phyloP scores from a whole-genome alignment of 2,888 invertebrate species.

The Mongoloraphidia duomilia region DNA sequence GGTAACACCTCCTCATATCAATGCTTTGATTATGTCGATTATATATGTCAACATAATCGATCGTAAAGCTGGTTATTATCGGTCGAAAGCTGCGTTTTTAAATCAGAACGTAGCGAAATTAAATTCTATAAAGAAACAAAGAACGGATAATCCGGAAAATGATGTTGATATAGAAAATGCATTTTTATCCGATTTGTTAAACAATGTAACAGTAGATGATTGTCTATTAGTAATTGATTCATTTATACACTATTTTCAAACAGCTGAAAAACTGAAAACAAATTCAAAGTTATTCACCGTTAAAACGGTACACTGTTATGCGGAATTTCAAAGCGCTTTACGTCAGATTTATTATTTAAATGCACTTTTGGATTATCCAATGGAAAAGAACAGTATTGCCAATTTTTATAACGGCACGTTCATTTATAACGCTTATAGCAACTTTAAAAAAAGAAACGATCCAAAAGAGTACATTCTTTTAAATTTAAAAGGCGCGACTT shows the following conservation, averaged over 20 bases:
- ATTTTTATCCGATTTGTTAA: conserved; percentile 31
- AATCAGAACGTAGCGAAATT: conserved; percentile 32
- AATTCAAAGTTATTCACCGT: conserved; percentile 40
- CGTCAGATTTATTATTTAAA: conserved; percentile 47
- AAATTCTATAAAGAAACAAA: conserved; percentile 20
- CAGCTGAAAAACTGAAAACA: conserved; percentile 36
- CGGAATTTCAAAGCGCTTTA: conserved; percentile 51
- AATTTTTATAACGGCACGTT: conserved; percentile 61
- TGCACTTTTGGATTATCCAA: conserved; percentile 44
- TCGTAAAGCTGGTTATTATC: conserved; percentile 37
- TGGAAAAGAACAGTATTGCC: conserved; percentile 39
- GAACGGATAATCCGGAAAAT: conserved; percentile 14
- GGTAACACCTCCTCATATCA: conserved; percentile 32
- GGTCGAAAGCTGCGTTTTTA: conserved; percentile 34
- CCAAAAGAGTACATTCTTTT: conserved; percentile 29
- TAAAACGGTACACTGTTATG: conserved; percentile 43
- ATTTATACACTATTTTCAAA: conserved; percentile 42
- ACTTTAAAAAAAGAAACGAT: conserved; percentile 42
- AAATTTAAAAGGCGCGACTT: no score
- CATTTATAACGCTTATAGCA: conserved; percentile 53
- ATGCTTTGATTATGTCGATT: conserved; percentile 41
- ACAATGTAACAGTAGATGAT: conserved; percentile 39
- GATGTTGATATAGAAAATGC: conserved; percentile 13
- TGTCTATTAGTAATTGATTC: conserved; percentile 41
- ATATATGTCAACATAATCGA: conserved; percentile 43